Base-by-base conservation (phyloP, 2,888 invertebrate species). In the Apamea crenata region DNA sequence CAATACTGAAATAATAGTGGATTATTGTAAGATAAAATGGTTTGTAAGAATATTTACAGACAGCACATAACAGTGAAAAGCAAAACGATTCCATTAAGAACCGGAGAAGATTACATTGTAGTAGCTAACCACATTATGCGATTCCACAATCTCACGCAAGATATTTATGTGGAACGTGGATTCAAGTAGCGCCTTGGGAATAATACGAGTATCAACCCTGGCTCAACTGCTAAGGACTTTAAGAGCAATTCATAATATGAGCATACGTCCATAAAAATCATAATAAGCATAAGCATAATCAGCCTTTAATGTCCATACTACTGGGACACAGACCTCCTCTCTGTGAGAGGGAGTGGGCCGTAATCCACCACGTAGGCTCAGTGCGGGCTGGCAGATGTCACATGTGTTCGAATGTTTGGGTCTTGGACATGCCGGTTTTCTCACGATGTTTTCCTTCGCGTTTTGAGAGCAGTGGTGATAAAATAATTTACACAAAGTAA, bases 101-200 rank as follows among this genome's bases (percentile, higher is more conserved):
- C 36, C 12, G 25, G 36, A 5, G 21, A 25, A 29, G 12, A 75
- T 65, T 25, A 40, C 14, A 75, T n/a, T 56, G n/a, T 69, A 29
- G 44, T 59, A 59, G 36, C 21, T 59, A 59, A 66, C 72, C 32
- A 78, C 47, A 63, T 72, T 47, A 68, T 68, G 29, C 53, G 29
- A 61, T 74, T 66, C 59, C 44, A 70, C 44, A 83, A 78, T 63
- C 67, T 72, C 44, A 44, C 44, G 71, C 61, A 63, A 77, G 67
- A 77, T 72, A 78, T 73, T 70, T 73, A 61, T 78, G 50, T 47
- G 61, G 79, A 79, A 74, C 80, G 47, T 67, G 32, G 53, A 71
- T 74, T 71, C 36, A 74, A 70, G 70, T 70, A 61, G 44, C 66
- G 21, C 25, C 59, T 74, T 56, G 80, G 79, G 59, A 72, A 80